phyloP scores from a whole-genome alignment of 2,113 vertebrate genomes.

The Heterochromis multidens region DNA sequence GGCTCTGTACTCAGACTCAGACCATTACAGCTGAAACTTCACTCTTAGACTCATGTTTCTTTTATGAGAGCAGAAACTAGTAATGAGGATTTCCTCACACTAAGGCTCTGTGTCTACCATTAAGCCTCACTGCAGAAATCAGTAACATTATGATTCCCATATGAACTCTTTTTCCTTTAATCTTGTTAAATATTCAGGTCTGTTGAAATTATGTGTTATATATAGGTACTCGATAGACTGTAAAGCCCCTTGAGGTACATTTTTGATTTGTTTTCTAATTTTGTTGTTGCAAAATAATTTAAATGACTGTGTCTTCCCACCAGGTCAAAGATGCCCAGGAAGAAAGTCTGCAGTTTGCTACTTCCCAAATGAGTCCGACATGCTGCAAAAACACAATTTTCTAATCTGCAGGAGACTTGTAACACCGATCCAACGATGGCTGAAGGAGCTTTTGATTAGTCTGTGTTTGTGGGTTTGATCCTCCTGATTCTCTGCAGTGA shows the following conservation, averaged over 20 bases:
- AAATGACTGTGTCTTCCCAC: not conserved
- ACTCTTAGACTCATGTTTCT: not conserved
- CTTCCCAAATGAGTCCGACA: not conserved
- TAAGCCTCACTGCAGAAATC: not conserved
- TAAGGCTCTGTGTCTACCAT: not conserved
- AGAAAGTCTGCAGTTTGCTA: not conserved
- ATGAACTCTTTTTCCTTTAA: not conserved
- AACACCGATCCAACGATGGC: not conserved
- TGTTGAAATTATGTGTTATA: not conserved
- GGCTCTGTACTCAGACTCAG: not conserved
- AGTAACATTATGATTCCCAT: not conserved
- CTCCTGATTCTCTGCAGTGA: slow-evolving; percentile 21
- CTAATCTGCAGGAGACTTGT: not conserved
- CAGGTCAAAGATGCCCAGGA: not conserved
- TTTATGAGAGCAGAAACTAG: not conserved
- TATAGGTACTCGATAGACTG: not conserved
- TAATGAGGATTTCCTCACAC: not conserved
- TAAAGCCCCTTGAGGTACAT: not conserved
- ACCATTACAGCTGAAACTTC: not conserved
- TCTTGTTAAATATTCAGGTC: not conserved
- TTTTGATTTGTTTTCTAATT: not conserved
- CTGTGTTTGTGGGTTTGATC: slow-evolving; percentile 15
- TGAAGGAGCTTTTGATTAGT: not conserved
- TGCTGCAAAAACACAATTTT: not conserved
- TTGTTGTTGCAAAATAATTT: not conserved